Evolutionary conservation across 2,888 invertebrate genomes (phyloP), one percentile per base, ranked within the genome.

Genomic region (Hypomecis punctinalis): DNA sequence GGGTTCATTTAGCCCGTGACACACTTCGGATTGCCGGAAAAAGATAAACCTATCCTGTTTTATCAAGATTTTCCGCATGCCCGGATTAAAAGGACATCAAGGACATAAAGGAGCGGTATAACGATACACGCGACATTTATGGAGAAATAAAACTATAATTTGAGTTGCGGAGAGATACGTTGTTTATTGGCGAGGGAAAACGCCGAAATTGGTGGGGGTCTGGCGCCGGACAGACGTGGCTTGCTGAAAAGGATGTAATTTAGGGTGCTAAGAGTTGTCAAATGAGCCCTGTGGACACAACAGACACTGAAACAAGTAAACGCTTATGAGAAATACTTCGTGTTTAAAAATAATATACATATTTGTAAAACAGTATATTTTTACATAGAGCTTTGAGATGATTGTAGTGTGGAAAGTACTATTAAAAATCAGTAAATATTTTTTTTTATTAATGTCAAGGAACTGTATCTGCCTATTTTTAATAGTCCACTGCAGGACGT

Each of bases 1-100:
- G 92, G 91, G 91, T 91, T 90, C 85, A 86, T 89, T 85, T 84
- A 84, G 79, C 81, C 79, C 73, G 88, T 86, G 86, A 89, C 90
- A 89, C 85, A 86, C 82, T 86, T 83, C 83, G 83, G 90, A 89
- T 88, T 23, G 81, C 76, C 78, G 76, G 79, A 81, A 85, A 84
- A 82, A 85, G 87, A 88, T 86, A 87, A 85, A 85, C 84, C 83
- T 74, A 78, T 84, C 80, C 77, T 75, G 77, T 79, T 66, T 61
- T 63, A 88, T 86, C 81, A 79, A 82, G 81, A 79, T 84, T 83
- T 79, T 88, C 83, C 81, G 80, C 78, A 79, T 76, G 66, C 71
- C 75, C 68, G 73, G 75, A 81, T 82, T 77, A 82, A 72, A 79
- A 73, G 76, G 55, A 61, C 62, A 66, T 68, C 61, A 58, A 56